A percentile compares a stretch with the other conserved stretches of the same genome.
phyloP scores from a whole-genome alignment of 1,140 invertebrate species.

The Scaptomyza hsui region DNA sequence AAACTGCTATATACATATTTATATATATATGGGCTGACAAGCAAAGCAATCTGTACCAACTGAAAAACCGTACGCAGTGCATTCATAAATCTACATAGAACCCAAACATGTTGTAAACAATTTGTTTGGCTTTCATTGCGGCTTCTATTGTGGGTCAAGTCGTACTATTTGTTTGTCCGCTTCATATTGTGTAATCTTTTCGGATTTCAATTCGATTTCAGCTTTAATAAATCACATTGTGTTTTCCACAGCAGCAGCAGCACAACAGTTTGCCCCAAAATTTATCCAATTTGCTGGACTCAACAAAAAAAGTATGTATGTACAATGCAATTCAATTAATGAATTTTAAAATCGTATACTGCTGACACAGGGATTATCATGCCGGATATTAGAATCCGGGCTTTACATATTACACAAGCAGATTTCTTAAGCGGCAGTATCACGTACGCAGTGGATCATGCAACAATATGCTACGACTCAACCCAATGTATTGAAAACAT shows the following conservation, averaged over 20 bases:
- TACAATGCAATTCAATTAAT: no score
- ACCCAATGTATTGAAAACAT: neutral
- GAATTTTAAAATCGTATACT: neutral
- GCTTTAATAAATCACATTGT: constrained; percentile 1
- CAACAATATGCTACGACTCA: constrained; percentile 4
- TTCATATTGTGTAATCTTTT: constrained; percentile 1
- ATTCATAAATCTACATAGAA: constrained; percentile 10
- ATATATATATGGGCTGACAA: no score
- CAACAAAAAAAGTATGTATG: no score
- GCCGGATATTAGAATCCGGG: neutral
- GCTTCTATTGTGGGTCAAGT: constrained; percentile 30
- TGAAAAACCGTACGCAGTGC: constrained; percentile 13
- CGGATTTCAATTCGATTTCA: constrained; percentile 2
- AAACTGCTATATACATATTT: neutral
- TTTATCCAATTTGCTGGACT: neutral
- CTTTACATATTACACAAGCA: neutral
- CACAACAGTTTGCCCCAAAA: neutral
- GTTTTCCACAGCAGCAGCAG: neutral
- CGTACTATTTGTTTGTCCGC: neutral
- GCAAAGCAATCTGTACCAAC: constrained; percentile 8
- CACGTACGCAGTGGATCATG: neutral
- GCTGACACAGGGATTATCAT: neutral
- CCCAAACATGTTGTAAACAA: constrained; percentile 24
- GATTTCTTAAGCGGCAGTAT: neutral
- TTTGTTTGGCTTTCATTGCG: constrained; percentile 34